A percentile compares a stretch with the other conserved stretches of the same genome.
Evolutionary conservation across 2,113 vertebrate genomes (phyloP).

Genomic region (Festucalex cinctus): DNA sequence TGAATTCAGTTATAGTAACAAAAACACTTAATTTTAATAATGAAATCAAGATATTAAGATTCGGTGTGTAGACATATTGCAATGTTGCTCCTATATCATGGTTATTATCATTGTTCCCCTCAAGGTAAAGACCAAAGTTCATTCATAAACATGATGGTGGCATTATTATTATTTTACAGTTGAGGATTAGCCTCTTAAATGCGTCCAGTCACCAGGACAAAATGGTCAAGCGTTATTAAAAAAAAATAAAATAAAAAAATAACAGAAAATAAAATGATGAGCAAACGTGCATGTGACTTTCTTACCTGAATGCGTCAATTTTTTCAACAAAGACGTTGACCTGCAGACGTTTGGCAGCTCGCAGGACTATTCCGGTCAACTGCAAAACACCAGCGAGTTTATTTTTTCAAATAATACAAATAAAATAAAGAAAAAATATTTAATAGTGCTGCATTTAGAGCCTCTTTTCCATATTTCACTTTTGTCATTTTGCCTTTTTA

Average conservation of each 20-base stretch:
- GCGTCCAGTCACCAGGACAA: background rate
- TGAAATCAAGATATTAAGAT: too few relatives aligned
- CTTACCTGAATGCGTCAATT: slow-evolving; percentile 80
- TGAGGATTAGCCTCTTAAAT: background rate
- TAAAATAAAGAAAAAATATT: too few relatives aligned
- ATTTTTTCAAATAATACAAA: background rate
- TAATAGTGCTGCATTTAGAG: too few relatives aligned
- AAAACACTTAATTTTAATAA: too few relatives aligned
- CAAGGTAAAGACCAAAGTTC: slow-evolving; percentile 43
- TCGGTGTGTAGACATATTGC: too few relatives aligned
- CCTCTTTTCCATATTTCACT: too few relatives aligned
- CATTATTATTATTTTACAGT: slow-evolving; percentile 29
- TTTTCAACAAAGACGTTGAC: slow-evolving; percentile 81
- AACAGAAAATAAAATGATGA: background rate
- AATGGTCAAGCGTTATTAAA: background rate
- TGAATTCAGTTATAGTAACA: too few relatives aligned
- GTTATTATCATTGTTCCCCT: background rate
- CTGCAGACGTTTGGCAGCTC: slow-evolving; percentile 86
- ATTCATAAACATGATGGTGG: slow-evolving; percentile 44
- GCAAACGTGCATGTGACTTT: too few relatives aligned
- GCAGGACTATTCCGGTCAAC: slow-evolving; percentile 86
- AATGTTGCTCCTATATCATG: background rate
- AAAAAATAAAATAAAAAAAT: background rate
- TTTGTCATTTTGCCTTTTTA: too few relatives aligned
- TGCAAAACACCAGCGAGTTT: slow-evolving; percentile 51